Evolutionary conservation across 1,140 invertebrate species (phyloP).

Genomic region (Ectropis grisescens): DNA sequence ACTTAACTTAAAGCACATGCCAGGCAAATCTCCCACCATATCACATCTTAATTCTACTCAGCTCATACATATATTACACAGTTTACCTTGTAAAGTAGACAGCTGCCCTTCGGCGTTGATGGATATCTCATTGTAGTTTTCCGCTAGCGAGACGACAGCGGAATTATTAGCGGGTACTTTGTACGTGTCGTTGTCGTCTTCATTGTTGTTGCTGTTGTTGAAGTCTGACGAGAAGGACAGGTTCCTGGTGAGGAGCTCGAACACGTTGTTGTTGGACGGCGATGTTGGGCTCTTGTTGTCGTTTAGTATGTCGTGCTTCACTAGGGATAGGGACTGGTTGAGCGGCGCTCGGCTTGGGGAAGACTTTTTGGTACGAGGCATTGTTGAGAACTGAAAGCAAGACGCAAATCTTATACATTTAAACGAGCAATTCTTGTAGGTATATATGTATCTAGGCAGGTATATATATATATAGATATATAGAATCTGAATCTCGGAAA

Average conservation of each 20-base stretch:
- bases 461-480: too few relatives aligned
- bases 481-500: too few relatives aligned
- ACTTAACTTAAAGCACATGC: too few relatives aligned
- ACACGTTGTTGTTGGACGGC: constrained; percentile 44
- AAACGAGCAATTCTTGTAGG: too few relatives aligned
- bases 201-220: constrained; percentile 51
- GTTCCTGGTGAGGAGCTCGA: constrained; percentile 60
- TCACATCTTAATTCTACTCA: too few relatives aligned
- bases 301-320: constrained; percentile 54
- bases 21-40: too few relatives aligned
- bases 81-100: constrained; percentile 60
- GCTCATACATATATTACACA: too few relatives aligned
- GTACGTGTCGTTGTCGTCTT: constrained; percentile 60
- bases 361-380: constrained; percentile 70
- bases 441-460: too few relatives aligned
- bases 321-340: constrained; percentile 48
- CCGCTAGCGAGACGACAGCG: constrained; percentile 40
- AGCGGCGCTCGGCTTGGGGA: constrained; percentile 45
- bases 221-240: constrained; percentile 66
- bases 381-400: constrained; percentile 71
- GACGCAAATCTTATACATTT: constrained; percentile 1
- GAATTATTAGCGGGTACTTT: constrained; percentile 71
- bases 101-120: constrained; percentile 60
- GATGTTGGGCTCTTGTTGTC: constrained; percentile 20
- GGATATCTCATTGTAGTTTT: constrained; percentile 66